Evolutionary conservation across 2,113 vertebrate species (phyloP).

Genomic region (Zosterops pallidus): DNA sequence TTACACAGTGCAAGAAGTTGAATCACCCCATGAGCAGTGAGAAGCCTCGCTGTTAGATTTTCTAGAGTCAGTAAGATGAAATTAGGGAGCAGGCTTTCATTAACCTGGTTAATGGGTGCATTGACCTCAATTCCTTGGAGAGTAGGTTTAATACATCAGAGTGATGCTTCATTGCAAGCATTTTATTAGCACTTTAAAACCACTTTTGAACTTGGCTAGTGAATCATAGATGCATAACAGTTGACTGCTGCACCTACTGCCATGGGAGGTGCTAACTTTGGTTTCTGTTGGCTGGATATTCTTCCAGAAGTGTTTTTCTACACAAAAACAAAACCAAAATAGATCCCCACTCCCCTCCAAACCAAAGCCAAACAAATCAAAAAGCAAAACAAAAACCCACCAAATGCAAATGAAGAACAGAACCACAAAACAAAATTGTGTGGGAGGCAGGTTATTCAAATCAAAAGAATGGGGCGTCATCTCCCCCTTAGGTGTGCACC

Average conservation of each 20-base stretch:
- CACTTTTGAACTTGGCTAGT: not conserved
- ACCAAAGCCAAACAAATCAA: not conserved
- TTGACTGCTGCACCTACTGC: not conserved
- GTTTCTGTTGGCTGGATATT: not conserved
- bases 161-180: not conserved
- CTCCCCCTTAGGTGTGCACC: not conserved
- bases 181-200: constrained; percentile 6
- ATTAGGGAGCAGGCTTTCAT: not conserved
- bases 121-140: not conserved
- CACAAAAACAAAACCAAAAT: not conserved
- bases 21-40: not conserved
- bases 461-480: not conserved
- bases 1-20: not conserved
- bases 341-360: fast-evolving
- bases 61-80: not conserved
- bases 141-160: not conserved
- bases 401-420: not conserved
- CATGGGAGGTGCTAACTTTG: not conserved
- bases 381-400: not conserved
- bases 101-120: not conserved
- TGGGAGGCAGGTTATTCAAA: not conserved
- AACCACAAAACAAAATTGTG: not conserved
- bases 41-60: not conserved
- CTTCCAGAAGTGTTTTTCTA: not conserved
- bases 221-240: not conserved